Evolutionary conservation across 2,797 vertebrate species (phyloP).

Genomic region (Gallinago nigripennis): DNA sequence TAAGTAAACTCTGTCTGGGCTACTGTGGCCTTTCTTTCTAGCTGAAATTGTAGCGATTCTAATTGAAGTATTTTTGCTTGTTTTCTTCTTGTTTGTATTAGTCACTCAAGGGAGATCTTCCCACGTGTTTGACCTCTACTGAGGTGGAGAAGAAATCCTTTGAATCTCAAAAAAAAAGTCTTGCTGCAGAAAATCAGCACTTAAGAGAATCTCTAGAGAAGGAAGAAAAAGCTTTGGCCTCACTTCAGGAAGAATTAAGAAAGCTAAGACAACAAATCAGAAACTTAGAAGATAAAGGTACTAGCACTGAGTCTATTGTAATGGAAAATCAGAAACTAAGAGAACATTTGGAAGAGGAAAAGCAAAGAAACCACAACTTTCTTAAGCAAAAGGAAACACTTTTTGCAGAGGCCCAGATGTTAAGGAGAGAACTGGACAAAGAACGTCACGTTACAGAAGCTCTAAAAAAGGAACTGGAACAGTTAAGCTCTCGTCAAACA

Average conservation of each 20-base stretch:
- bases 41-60: not conserved
- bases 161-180: slow-evolving; percentile 77
- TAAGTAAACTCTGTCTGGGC: not conserved
- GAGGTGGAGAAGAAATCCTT: slow-evolving; percentile 78
- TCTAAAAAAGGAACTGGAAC: slow-evolving; percentile 82
- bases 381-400: slow-evolving; percentile 83
- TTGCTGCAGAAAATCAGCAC: slow-evolving; percentile 85
- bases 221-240: slow-evolving; percentile 83
- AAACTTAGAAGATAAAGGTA: slow-evolving; percentile 82
- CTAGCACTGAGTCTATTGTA: slow-evolving; percentile 76
- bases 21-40: not conserved
- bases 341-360: slow-evolving; percentile 87
- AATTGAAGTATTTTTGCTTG: not conserved
- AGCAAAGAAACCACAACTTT: slow-evolving; percentile 78
- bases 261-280: slow-evolving; percentile 84
- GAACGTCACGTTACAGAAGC: slow-evolving; percentile 80
- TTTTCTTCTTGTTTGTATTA: slow-evolving; percentile 59
- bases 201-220: slow-evolving; percentile 85
- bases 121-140: slow-evolving; percentile 77
- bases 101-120: slow-evolving; percentile 82
- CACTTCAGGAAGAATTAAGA: slow-evolving; percentile 86
- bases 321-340: slow-evolving; percentile 89
- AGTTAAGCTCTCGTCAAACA: slow-evolving; percentile 65
- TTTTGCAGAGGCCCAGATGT: slow-evolving; percentile 81
- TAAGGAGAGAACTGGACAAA: slow-evolving; percentile 85